Base-by-base conservation (phyloP, 2,113 vertebrate genomes). In the Oxygymnocypris stewartii region DNA sequence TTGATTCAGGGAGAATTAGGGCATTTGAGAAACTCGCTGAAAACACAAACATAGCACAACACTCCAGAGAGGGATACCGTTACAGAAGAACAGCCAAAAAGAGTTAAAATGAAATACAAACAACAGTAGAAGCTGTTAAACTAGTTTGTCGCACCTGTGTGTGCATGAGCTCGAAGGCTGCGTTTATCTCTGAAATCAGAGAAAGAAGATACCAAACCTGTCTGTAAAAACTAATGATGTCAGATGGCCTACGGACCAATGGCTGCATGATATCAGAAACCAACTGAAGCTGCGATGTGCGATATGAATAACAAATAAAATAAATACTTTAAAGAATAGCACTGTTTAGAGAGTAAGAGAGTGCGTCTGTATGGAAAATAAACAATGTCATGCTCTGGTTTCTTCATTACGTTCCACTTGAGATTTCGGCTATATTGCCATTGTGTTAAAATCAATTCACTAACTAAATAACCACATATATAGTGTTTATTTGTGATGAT, bases 1-100 rank as follows among this genome's bases (percentile, higher is more conserved):
- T 86, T 87, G 89, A 90, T 31, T 84, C 84, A 88, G 85, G 88
- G 89, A 84, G 86, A 90, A 90, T 89, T 89, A 88, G 67, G 28
- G 49, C 81, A 90, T 84, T 90, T 80, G 84, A 83, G 59, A 51
- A 51, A 69, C 23, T 63, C 57, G 57, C 76, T 69, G 82, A 57
- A 87, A 90, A 87, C 89, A 89, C 82, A 86, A 74, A 81, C 84
- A 73, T 31, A 87, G 82, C 78, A 79, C 79, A 90, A 88, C 85
- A 84, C 44, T 77, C 88, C 54, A 71, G 75, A 85, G 90, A 88
- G 86, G n/a, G 11, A 40, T 73, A 47, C 87, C 69, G 87, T 89
- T 90, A 88, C 71, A 65, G 54, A 49, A 90, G 85, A 79, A 88
- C 87, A 82, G 54, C 2, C 71, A 51, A 75, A 88, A 87, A 85